Conservation (phyloP, 2,888 invertebrate genomes). For the Drosophila longiperda region DNA sequence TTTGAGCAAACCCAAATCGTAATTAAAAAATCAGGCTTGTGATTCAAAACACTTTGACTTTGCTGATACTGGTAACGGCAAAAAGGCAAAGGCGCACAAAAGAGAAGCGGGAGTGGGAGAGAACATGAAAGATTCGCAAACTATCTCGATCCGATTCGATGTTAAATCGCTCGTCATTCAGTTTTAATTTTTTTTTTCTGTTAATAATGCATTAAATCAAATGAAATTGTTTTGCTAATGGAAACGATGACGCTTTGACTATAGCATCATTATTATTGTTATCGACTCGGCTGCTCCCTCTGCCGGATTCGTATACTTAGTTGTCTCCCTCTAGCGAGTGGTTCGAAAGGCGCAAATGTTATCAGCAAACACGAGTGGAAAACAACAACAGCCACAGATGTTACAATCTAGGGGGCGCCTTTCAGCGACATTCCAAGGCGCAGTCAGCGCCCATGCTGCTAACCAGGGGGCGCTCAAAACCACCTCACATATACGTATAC, state of each 20-base stretch:
- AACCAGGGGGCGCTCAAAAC: conserved; percentile 27
- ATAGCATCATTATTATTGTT: conserved; percentile 68
- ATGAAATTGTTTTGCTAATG: conserved; percentile 59
- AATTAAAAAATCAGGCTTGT: conserved; percentile 61
- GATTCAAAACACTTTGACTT: conserved; percentile 46
- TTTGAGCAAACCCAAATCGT: conserved; percentile 34
- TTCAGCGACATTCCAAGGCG: conserved; percentile 59
- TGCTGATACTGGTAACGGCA: conserved; percentile 66
- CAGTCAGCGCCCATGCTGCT: conserved; percentile 34
- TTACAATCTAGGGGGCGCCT: conserved; percentile 41
- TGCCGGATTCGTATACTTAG: not conserved
- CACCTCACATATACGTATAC: conserved; percentile 1
- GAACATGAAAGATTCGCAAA: not conserved
- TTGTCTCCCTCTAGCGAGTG: conserved; percentile 26
- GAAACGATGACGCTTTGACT: conserved; percentile 62
- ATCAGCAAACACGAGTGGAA: conserved; percentile 63
- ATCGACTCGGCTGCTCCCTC: conserved; percentile 36
- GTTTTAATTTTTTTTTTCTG: conserved; percentile 16
- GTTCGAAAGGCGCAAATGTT: conserved; percentile 73
- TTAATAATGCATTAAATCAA: conserved; percentile 72
- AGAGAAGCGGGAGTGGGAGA: conserved; percentile 4
- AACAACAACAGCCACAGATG: conserved; percentile 34
- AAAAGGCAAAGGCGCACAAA: conserved; percentile 62
- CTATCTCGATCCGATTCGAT: conserved; percentile 3
- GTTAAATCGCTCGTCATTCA: conserved; percentile 39